These are phyloP conservation scores for Nesometra sesokonis DNA, from an alignment of 35 echinoderm and acorn worm genomes.

Conservation along the genomic window DNA sequence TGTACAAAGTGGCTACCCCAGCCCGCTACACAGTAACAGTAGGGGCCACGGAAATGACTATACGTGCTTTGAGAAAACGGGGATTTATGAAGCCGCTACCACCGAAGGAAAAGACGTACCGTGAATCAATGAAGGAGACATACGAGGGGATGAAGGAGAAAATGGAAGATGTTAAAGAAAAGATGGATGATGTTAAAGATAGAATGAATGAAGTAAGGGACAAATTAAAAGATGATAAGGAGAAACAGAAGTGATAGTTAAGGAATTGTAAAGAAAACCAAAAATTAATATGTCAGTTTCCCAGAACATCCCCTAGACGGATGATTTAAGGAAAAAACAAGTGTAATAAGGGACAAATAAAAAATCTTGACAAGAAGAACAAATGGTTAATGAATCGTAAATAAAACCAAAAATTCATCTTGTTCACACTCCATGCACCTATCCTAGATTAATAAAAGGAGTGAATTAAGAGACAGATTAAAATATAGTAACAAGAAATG, in stretches of 20 bases:
- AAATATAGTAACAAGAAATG: no score
- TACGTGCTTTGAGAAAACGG: slow-evolving; percentile 47
- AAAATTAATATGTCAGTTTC: no score
- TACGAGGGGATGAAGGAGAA: slow-evolving; percentile 60
- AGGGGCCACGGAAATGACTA: slow-evolving; percentile 68
- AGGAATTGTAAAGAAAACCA: no score
- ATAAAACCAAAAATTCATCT: no score
- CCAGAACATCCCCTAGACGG: no score
- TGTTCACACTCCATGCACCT: no score
- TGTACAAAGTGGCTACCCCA: slow-evolving; percentile 94
- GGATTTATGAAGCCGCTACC: slow-evolving; percentile 64
- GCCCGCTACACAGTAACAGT: slow-evolving; percentile 83
- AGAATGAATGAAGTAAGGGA: background rate
- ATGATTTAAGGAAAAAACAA: no score
- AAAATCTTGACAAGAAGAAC: no score
- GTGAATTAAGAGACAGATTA: no score
- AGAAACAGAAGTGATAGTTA: background rate
- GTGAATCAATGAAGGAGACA: slow-evolving; percentile 72
- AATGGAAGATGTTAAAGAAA: background rate
- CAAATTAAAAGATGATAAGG: background rate
- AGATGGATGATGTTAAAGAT: background rate
- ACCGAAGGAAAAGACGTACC: slow-evolving; percentile 74
- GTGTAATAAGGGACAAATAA: no score
- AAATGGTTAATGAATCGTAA: no score
- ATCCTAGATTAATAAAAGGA: no score